Base-by-base conservation (phyloP, 2,113 vertebrate species). In the Hepsetus odoe region DNA sequence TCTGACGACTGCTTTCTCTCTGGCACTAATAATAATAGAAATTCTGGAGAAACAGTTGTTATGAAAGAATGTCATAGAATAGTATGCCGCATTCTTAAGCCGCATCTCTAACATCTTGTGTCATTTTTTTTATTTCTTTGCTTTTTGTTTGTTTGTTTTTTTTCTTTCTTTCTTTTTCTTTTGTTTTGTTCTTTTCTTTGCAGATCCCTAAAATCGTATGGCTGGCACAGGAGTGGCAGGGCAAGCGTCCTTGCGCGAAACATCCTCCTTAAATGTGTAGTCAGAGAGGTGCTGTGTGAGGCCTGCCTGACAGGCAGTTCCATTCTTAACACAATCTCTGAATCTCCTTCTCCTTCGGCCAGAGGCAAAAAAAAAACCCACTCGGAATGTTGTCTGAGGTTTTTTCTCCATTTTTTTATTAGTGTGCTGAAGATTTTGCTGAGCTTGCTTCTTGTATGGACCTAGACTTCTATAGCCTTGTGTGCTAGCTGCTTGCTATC, bases 151-250 rank as follows among this genome's bases (percentile, higher is more conserved):
- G 92, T 88, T 74, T 83, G 0, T 49, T 72, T 38, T 74, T 85
- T 75, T 86, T 89, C 90, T 90, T 88, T 90, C 86, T 81, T 83
- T 70, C 49, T 35, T 35, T 70, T 80, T 81, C n/a, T 66, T 12
- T 49, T 82, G 80, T 78, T 82, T 87, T 86, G 85, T 89, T 88
- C 88, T 90, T 91, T 93, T 86, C 91, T 88, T 94, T 90, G 85
- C 94, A 96, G 95, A 94, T 95, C 90, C 94, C 92, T 96, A 95
- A 92, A 93, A 92, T 92, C 83, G 89, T 88, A 87, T 88, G 85
- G 85, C 89, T 86, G 87, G 86, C 85, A 90, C 91, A 87, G 84
- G 90, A 93, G 88, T 88, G 88, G 88, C 89, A 85, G 89, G 93
- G 91, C 88, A 91, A 92, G 90, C 90, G 89, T 90, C 85, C 87